Base-by-base conservation (phyloP, 1,140 invertebrate species). In the Megalonaias nervosa region DNA sequence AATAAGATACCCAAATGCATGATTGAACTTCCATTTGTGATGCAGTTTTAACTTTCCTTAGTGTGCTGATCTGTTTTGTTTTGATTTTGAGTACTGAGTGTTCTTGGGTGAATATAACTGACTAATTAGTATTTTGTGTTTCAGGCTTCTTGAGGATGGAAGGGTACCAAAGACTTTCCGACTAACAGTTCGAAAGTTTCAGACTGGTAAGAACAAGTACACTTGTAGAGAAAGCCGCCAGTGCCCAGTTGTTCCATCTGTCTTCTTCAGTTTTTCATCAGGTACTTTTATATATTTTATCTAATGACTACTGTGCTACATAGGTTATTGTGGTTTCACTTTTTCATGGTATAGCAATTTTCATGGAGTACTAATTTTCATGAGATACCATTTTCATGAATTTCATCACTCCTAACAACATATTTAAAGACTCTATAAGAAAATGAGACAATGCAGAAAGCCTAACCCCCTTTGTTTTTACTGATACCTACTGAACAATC, bases 111-210 rank as follows among this genome's bases (percentile, higher is more conserved):
- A 12, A 67, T 4, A 31, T n/a, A 48, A 31, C 1, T 31, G 1
- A 48, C 19, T 67, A 16, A 15, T 31, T 31, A 67, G n/a, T 14
- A 19, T 19, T 26, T 6, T n/a, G 19, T 77, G 2, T 75, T 80
- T n/a, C 75, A 88, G 87, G 67, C 59, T 86, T 17, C 19, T 74
- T 21, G 83, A 86, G 57, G 87, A 88, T 87, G 87, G 86, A 14
- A 72, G 87, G 26, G 69, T 70, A 65, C 83, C 85, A 15, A 82
- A 82, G 57, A 88, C 85, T 16, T 21, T 88, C 6, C 74, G 87
- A 59, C 59, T 88, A 57, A 85, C 81, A 57, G 77, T 88, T 3
- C 56, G 87, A 56, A 85, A 77, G 71, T 57, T 83, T 21, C 65
- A 38, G 19, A 69, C 71, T n/a, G 48, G 65, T 16, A 72, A 69